Conservation (phyloP, 2,797 vertebrate genomes). For the Pseudochirops corinnae region DNA sequence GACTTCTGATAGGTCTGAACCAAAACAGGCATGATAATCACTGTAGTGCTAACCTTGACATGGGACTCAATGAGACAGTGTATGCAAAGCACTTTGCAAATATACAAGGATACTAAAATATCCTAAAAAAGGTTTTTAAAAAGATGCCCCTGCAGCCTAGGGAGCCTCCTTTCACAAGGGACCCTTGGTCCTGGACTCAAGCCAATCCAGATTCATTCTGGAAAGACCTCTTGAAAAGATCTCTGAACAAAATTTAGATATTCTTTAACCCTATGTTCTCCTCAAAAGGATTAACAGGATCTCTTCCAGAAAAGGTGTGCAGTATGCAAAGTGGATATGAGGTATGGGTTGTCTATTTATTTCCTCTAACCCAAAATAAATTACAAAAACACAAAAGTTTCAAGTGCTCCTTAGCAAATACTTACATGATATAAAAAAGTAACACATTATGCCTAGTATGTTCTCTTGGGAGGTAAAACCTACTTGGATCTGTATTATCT, state of each 20-base stretch:
- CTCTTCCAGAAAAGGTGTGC: background rate
- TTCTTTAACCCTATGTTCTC: background rate
- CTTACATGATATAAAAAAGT: background rate
- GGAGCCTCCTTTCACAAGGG: background rate
- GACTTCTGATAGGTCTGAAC: background rate
- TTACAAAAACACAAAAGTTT: background rate
- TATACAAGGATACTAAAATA: background rate
- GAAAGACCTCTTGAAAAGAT: background rate
- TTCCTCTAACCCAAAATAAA: background rate
- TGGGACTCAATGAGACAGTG: background rate
- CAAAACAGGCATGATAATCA: background rate
- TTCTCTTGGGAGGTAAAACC: background rate
- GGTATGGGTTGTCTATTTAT: background rate
- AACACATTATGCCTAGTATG: background rate
- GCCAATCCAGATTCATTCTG: background rate
- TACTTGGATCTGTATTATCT: background rate
- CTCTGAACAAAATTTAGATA: background rate
- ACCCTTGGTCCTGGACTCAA: background rate
- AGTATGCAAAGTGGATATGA: background rate
- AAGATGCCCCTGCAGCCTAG: background rate
- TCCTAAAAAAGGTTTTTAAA: background rate
- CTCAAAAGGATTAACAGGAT: background rate
- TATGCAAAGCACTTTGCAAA: background rate
- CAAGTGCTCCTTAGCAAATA: background rate
- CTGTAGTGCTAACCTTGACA: background rate